Evolutionary conservation across 2,113 vertebrate genomes (phyloP).

Genomic region (Hypomesus transpacificus): DNA sequence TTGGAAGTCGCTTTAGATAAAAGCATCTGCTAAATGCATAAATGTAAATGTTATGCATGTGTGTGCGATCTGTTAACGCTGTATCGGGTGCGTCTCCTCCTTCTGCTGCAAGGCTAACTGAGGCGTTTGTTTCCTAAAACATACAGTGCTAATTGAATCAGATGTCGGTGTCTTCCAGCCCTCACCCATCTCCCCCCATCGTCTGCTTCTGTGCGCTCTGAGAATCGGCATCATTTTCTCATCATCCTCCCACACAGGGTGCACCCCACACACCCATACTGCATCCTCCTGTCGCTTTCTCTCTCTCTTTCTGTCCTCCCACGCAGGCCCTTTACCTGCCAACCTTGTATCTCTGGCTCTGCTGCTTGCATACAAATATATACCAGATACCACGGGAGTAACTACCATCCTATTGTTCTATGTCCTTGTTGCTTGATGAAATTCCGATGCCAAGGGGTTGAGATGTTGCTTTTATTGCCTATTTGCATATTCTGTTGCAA

Average conservation of each 20-base stretch:
- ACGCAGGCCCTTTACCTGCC: slow-evolving; percentile 36
- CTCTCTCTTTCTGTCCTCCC: slow-evolving; percentile 3
- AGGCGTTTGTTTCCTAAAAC: background rate
- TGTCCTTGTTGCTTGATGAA: slow-evolving; percentile 11
- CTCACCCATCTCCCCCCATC: background rate
- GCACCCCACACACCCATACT: no score
- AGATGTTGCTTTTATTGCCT: slow-evolving; percentile 15
- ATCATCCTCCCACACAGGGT: background rate
- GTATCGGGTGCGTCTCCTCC: no score
- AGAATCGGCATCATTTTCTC: background rate
- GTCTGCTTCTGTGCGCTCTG: background rate
- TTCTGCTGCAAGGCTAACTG: background rate
- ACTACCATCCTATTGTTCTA: no score
- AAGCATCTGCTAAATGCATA: no score
- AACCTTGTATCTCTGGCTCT: slow-evolving; percentile 38
- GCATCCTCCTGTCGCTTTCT: no score
- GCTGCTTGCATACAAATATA: background rate
- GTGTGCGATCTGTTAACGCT: background rate
- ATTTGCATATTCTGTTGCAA: slow-evolving; percentile 18
- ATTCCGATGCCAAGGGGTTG: slow-evolving; percentile 3
- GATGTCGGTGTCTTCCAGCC: background rate
- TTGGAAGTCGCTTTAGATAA: no score
- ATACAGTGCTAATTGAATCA: background rate
- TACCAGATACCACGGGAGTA: background rate
- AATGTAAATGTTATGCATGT: no score